A percentile compares a stretch with the other conserved stretches of the same genome.
Evolutionary conservation across 2,888 invertebrate species (phyloP).

Genomic region (Candidula unifasciata): DNA sequence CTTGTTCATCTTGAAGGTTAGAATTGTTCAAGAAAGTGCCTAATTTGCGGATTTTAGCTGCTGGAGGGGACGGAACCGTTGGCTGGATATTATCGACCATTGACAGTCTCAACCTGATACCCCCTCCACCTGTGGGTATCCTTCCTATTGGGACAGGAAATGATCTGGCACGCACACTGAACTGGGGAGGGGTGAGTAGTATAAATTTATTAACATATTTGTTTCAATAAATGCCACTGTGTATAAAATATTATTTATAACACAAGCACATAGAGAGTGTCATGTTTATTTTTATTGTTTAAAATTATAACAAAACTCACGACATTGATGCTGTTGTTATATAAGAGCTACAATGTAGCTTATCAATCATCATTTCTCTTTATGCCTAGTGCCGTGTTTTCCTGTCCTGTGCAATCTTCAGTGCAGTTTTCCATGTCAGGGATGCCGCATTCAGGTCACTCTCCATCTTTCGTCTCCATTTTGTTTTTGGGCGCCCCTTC

Average conservation of each 20-base stretch:
- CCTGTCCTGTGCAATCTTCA: too few relatives aligned
- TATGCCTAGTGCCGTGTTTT: too few relatives aligned
- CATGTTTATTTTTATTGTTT: too few relatives aligned
- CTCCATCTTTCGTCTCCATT: too few relatives aligned
- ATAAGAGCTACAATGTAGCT: too few relatives aligned
- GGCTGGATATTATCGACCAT: conserved; percentile 98
- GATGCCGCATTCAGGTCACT: too few relatives aligned
- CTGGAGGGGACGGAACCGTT: conserved; percentile 98
- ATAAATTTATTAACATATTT: conserved; percentile 32
- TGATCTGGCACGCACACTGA: conserved; percentile 95
- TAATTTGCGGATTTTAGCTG: conserved; percentile 93
- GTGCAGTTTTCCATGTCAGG: too few relatives aligned
- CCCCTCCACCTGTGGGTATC: conserved; percentile 93
- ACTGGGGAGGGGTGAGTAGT: conserved; percentile 94
- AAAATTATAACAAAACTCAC: too few relatives aligned
- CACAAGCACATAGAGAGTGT: too few relatives aligned
- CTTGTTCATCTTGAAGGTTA: conserved; percentile 81
- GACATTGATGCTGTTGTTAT: too few relatives aligned
- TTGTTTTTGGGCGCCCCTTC: too few relatives aligned
- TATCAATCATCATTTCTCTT: too few relatives aligned
- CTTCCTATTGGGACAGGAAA: conserved; percentile 98
- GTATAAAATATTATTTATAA: background rate
- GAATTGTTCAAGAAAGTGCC: conserved; percentile 96
- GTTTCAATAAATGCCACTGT: background rate
- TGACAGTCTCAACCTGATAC: conserved; percentile 88